phyloP scores from a whole-genome alignment of 2,113 vertebrate genomes.

The Syngnathoides biaculeatus region DNA sequence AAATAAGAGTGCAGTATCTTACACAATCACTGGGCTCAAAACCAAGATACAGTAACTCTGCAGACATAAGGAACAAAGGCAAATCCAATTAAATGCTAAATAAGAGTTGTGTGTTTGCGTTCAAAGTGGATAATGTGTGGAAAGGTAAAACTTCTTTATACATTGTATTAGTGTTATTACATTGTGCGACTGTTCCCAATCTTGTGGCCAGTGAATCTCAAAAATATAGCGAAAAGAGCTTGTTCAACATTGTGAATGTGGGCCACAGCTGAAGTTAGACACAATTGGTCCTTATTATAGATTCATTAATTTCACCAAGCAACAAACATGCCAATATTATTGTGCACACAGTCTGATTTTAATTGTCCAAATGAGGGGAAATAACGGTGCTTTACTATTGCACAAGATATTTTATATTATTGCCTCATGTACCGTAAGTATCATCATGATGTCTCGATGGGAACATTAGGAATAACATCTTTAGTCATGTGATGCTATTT shows the following conservation, averaged over 20 bases:
- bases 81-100: no score
- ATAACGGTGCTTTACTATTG: background rate
- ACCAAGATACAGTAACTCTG: no score
- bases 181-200: no score
- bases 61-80: no score
- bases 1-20: constrained; percentile 2
- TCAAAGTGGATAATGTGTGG: no score
- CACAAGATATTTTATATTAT: background rate
- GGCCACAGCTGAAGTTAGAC: background rate
- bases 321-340: constrained; percentile 7
- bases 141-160: background rate
- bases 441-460: background rate
- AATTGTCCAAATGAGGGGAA: background rate
- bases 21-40: background rate
- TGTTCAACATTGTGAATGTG: background rate
- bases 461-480: constrained; percentile 1
- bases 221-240: background rate
- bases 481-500: background rate
- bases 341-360: background rate
- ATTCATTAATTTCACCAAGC: constrained; percentile 13
- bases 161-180: no score
- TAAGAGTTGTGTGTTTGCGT: no score
- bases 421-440: background rate
- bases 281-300: constrained; percentile 15
- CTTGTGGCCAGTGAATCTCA: background rate